Evolutionary conservation across 2,888 invertebrate species (phyloP).

Genomic region (Sesia bembeciformis): DNA sequence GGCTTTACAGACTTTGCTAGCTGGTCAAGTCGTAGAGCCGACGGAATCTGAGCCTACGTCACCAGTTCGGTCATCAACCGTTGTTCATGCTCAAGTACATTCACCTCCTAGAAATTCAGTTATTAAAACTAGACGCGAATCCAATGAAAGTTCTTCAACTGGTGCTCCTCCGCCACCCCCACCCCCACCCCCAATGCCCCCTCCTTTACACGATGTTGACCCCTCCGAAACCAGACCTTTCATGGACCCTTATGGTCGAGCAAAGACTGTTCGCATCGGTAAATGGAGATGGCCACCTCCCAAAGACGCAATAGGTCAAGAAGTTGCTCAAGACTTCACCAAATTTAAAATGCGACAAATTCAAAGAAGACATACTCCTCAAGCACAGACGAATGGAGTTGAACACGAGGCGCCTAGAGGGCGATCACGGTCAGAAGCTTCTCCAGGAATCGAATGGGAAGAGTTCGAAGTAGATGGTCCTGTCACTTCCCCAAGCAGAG

Average conservation of each 20-base stretch:
- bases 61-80: constrained; percentile 52
- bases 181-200: constrained; percentile 90
- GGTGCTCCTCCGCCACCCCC: constrained; percentile 85
- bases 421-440: constrained; percentile 56
- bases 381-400: constrained; percentile 62
- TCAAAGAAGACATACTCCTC: constrained; percentile 86
- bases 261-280: constrained; percentile 95
- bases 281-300: constrained; percentile 98
- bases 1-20: constrained; percentile 89
- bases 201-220: constrained; percentile 85
- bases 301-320: constrained; percentile 79
- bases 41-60: constrained; percentile 57
- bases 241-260: constrained; percentile 92
- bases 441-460: constrained; percentile 85
- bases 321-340: constrained; percentile 85
- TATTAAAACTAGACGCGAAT: constrained; percentile 42
- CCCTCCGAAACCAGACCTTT: constrained; percentile 88
- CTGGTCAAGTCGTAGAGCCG: constrained; percentile 78
- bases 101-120: constrained; percentile 60
- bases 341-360: constrained; percentile 92
- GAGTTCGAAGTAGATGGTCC: constrained; percentile 84
- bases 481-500: constrained; percentile 44
- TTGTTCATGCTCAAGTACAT: constrained; percentile 71
- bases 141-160: constrained; percentile 49
- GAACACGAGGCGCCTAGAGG: constrained; percentile 57